Evolutionary conservation across 1,140 invertebrate species (phyloP).

Genomic region (Pantala flavescens): DNA sequence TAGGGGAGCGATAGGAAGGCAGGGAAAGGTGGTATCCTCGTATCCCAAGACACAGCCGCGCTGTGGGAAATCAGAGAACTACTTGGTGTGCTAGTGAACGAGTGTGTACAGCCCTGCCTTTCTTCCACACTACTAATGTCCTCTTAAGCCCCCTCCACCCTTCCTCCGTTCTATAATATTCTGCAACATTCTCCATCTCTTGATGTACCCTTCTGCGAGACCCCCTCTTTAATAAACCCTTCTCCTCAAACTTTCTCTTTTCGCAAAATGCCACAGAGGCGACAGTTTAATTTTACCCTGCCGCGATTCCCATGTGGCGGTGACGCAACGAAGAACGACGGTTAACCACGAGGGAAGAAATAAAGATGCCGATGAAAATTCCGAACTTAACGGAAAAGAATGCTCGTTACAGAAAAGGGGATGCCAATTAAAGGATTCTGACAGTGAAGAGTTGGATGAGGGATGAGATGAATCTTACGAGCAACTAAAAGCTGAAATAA

Average conservation of each 20-base stretch:
- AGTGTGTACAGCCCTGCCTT: neutral
- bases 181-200: neutral
- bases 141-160: neutral
- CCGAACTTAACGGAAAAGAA: too few relatives aligned
- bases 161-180: neutral
- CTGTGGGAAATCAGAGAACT: slow-evolving; percentile 1
- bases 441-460: too few relatives aligned
- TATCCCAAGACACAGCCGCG: neutral
- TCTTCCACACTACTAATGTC: neutral
- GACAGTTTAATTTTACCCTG: neutral
- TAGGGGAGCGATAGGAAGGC: too few relatives aligned
- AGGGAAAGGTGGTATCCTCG: neutral
- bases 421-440: too few relatives aligned
- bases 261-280: neutral
- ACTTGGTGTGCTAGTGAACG: neutral
- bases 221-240: neutral
- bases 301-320: neutral
- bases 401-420: too few relatives aligned
- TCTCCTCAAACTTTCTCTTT: neutral
- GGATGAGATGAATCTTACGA: too few relatives aligned
- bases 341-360: neutral
- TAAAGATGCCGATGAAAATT: too few relatives aligned
- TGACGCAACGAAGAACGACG: neutral
- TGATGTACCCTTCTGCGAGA: neutral
- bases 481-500: too few relatives aligned